These are phyloP conservation scores for Sminthopsis crassicaudata DNA, from an alignment of 2,113 vertebrate genomes.

Conservation along the genomic window DNA sequence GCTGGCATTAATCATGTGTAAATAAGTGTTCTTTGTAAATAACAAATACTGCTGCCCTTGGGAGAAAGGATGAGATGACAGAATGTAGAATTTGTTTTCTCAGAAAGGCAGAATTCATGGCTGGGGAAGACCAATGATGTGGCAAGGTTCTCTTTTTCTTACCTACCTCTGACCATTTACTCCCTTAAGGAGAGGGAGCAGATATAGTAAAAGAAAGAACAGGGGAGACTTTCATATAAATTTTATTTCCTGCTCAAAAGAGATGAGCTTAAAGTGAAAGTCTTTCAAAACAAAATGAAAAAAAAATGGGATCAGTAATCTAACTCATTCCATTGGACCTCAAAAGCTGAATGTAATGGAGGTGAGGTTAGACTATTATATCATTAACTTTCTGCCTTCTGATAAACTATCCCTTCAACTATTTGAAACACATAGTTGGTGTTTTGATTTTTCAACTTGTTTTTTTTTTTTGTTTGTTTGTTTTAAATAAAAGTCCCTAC, in stretches of 20 bases:
- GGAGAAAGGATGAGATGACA: constrained; percentile 11
- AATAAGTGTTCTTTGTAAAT: constrained; percentile 11
- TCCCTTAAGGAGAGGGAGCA: neutral
- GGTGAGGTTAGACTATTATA: neutral
- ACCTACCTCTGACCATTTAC: neutral
- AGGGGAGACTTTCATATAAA: neutral
- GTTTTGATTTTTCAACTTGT: neutral
- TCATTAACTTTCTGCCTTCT: neutral
- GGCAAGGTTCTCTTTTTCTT: neutral
- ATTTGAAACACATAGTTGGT: constrained; percentile 22
- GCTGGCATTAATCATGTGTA: neutral
- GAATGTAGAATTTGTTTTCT: neutral
- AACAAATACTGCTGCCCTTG: neutral
- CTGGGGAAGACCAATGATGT: neutral
- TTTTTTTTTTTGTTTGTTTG: neutral
- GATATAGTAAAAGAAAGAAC: neutral
- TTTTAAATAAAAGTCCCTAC: neutral
- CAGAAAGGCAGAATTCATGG: neutral
- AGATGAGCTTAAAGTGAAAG: constrained; percentile 49
- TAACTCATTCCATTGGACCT: neutral
- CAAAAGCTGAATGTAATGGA: neutral
- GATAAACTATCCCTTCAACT: neutral
- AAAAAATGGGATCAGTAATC: neutral
- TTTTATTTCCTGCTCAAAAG: constrained; percentile 43
- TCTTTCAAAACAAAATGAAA: neutral